These are phyloP conservation scores for Ptychochromis oligacanthus DNA, from an alignment of 2,113 vertebrate genomes.

Conservation along the genomic window DNA sequence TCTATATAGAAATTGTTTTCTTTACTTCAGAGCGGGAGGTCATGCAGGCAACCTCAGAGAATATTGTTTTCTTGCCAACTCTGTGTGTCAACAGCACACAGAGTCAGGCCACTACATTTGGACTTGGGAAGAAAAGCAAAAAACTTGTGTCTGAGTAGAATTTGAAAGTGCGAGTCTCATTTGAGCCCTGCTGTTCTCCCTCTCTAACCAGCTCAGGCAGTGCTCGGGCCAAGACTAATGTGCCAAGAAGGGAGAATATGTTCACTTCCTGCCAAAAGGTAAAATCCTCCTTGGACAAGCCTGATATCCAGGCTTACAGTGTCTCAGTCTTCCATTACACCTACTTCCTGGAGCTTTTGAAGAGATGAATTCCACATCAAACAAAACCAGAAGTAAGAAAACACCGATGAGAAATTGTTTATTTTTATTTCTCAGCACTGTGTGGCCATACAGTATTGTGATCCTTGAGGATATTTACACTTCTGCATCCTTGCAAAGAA, in stretches of 20 bases:
- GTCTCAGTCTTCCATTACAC: constrained; percentile 39
- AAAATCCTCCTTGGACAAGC: constrained; percentile 34
- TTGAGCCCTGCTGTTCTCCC: not conserved
- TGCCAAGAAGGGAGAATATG: constrained; percentile 24
- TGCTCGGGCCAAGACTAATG: not conserved
- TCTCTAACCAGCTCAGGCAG: constrained; percentile 15
- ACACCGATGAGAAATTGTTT: constrained; percentile 36
- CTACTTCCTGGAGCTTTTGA: constrained; percentile 34
- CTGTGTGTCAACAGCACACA: constrained; percentile 1
- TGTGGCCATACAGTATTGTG: not conserved
- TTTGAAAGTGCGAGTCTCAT: not conserved
- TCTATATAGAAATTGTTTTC: not conserved
- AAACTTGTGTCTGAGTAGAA: constrained; percentile 15
- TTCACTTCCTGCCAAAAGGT: constrained; percentile 42
- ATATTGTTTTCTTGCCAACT: not conserved
- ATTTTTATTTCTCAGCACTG: not conserved
- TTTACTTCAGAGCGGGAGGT: not conserved
- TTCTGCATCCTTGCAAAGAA: constrained; percentile 19
- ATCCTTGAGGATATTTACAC: constrained; percentile 12
- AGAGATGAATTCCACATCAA: constrained; percentile 52
- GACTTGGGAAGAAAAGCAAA: constrained; percentile 1
- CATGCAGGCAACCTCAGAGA: not conserved
- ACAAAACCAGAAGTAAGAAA: constrained; percentile 35
- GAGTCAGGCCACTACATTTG: not conserved
- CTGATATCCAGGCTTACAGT: constrained; percentile 39